Conservation (phyloP, 2,113 vertebrate species). For the Nothoprocta pentlandii region DNA sequence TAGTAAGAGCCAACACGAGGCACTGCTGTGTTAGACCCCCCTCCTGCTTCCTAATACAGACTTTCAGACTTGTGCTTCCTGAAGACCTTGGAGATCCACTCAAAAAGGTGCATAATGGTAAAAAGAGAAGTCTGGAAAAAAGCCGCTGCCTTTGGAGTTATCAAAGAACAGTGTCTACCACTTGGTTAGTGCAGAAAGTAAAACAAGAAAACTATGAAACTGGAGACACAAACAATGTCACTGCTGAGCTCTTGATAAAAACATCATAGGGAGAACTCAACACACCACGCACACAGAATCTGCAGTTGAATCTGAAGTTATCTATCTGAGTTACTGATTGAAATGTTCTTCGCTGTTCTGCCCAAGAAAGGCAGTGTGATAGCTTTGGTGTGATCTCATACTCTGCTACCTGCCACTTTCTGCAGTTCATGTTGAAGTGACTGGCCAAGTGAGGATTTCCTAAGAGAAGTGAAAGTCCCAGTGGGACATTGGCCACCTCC, state of each 20-base stretch:
- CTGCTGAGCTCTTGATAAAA: neutral
- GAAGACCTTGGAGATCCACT: neutral
- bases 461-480: neutral
- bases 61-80: neutral
- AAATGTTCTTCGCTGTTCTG: neutral
- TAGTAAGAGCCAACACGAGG: neutral
- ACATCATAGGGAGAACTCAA: neutral
- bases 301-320: neutral
- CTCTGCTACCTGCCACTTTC: neutral
- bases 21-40: neutral
- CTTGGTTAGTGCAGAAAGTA: constrained; percentile 1
- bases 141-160: neutral
- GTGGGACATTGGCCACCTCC: neutral
- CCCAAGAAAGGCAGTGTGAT: neutral
- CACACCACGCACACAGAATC: neutral
- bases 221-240: constrained; percentile 11
- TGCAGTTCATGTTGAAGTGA: neutral
- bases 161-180: constrained; percentile 2
- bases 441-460: neutral
- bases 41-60: neutral
- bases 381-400: neutral
- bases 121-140: constrained; percentile 15
- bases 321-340: fast-evolving
- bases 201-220: constrained; percentile 24
- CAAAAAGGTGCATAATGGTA: neutral